Evolutionary conservation across 2,888 invertebrate species (phyloP), one percentile per base, ranked within the genome.

Genomic region (Heliconius ismenius): DNA sequence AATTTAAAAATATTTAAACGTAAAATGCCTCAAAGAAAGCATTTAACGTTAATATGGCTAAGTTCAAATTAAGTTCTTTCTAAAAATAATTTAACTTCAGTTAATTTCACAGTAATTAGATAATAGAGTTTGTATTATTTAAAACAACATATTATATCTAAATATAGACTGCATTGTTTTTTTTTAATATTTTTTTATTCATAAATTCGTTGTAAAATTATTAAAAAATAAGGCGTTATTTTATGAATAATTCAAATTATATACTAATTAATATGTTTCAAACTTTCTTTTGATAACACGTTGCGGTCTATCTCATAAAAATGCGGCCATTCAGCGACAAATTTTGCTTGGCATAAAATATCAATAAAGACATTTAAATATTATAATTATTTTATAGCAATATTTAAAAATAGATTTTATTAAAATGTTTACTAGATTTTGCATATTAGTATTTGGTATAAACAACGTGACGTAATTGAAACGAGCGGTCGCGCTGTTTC

Each of bases 361-460:
- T 65, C 36, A 65, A 64, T 39, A 65, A 36, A 2, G 36, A n/a
- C 39, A 13, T n/a, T 39, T n/a, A 24, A 39, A 36, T 36, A 39
- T 65, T 21, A 36, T 21, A 21, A 64, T 36, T 65, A 36, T 21
- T 15, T 65, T 21, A 65, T 65, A 28, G 36, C n/a, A 36, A 36
- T 36, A 36, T 36, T 32, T 39, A 43, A 65, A 39, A 67, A 43
- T 65, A 13, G 36, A n/a, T 65, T 21, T 21, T 4, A 36, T 65
- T 65, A 0, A 36, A 65, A 36, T 39, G 13, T 65, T 65, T 36
- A 39, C n/a, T 39, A 65, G 3, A 39, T 65, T 36, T 67, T 3
- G 24, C n/a, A 67, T 24, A 67, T 67, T 67, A 24, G 3, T 67
- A 43, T 65, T 65, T 65, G 13, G n/a, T 65, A 65, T 65, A 67